Evolutionary conservation across 1,140 invertebrate species (phyloP).

Genomic region (Leucophenga varia): DNA sequence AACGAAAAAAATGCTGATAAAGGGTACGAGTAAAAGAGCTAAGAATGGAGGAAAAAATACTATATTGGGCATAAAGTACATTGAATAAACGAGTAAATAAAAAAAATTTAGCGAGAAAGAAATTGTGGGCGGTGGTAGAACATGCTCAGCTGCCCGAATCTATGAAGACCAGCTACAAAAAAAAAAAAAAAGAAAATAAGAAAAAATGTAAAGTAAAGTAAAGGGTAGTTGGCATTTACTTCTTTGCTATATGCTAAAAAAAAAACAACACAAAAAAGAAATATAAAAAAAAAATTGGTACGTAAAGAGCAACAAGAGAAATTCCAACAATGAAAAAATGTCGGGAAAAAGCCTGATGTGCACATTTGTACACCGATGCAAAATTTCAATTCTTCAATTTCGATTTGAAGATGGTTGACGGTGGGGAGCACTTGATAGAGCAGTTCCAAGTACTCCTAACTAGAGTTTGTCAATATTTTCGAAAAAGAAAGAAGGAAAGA

Average conservation of each 20-base stretch:
- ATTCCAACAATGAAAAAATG: no score
- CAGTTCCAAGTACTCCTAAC: no score
- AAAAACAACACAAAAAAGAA: conserved; percentile 1
- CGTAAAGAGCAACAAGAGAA: conserved; percentile 11
- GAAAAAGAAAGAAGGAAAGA: no score
- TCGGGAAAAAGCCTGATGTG: no score
- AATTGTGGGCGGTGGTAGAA: conserved; percentile 20
- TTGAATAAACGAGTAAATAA: conserved; percentile 29
- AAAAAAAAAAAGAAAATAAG: neutral
- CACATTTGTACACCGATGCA: no score
- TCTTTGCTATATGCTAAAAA: conserved; percentile 14
- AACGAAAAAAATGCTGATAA: conserved; percentile 12
- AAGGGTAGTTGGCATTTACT: conserved; percentile 34
- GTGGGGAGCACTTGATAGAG: no score
- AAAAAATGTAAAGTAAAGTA: conserved; percentile 31
- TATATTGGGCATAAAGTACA: conserved; percentile 33
- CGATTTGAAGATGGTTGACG: no score
- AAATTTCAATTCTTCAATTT: no score
- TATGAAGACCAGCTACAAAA: conserved; percentile 3
- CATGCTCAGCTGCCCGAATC: conserved; percentile 2
- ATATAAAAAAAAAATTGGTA: conserved; percentile 10
- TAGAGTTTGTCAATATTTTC: no score
- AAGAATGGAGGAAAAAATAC: no score
- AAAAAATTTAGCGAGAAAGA: conserved; percentile 24
- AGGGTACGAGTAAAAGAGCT: conserved; percentile 14